Conservation (phyloP, 2,888 invertebrate species). For the Xanthia togata region DNA sequence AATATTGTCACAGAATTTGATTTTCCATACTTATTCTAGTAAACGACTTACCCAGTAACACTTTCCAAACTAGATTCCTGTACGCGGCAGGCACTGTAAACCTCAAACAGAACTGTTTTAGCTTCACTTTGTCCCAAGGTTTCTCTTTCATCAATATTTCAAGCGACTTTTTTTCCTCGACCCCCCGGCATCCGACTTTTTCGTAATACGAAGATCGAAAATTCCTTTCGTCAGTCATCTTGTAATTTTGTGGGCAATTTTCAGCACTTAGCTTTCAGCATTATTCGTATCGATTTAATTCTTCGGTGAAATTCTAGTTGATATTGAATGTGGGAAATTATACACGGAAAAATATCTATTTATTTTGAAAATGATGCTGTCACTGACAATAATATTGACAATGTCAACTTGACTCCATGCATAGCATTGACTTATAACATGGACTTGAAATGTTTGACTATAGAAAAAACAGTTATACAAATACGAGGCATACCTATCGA, state of each 20-base stretch:
- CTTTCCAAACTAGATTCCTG: constrained; percentile 96
- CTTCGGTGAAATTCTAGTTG: neutral
- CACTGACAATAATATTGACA: neutral
- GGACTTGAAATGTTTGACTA: too few species aligned
- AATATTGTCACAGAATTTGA: neutral
- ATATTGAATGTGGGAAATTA: neutral
- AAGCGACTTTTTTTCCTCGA: constrained; percentile 97
- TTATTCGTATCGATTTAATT: constrained; percentile 18
- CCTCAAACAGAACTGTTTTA: constrained; percentile 96
- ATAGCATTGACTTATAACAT: too few species aligned
- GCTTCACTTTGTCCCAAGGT: constrained; percentile 94
- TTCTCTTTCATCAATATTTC: constrained; percentile 97
- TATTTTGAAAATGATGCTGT: constrained; percentile 28
- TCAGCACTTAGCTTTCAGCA: neutral
- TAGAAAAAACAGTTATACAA: too few species aligned
- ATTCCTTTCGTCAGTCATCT: constrained; percentile 93
- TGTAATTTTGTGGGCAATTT: constrained; percentile 16
- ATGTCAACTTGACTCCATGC: neutral
- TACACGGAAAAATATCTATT: constrained; percentile 2
- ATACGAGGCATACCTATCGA: too few species aligned
- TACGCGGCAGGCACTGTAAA: constrained; percentile 96
- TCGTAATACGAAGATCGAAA: constrained; percentile 96
- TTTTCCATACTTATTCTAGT: neutral
- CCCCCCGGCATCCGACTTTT: constrained; percentile 96
- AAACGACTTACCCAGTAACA: constrained; percentile 93